Base-by-base conservation (phyloP, 2,888 invertebrate species). In the Nematopogon swammerdamellus region DNA sequence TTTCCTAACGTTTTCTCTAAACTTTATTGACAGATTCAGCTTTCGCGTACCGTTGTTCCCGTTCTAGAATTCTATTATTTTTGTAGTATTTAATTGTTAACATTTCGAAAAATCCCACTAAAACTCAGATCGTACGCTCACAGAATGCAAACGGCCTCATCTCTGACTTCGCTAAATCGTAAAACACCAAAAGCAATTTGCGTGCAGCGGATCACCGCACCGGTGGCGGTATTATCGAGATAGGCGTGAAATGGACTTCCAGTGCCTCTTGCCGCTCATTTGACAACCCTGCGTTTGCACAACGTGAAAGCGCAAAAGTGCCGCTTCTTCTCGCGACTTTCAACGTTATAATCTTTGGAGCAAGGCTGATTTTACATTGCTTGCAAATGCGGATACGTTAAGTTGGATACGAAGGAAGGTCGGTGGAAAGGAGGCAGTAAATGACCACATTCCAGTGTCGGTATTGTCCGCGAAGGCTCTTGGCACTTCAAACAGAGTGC, bases 161-260 rank as follows among this genome's bases (percentile, higher is more conserved):
- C 36, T 36, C 36, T 36, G 36, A 4, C 36, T 8, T 14, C 36
- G 36, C 36, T 10, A 14, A 45, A 64, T 72, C 72, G 71, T 75
- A 73, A 76, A 74, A 64, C 60, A 62, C 63, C 63, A 62, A 64
- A 69, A 67, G 72, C 69, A 73, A 77, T 75, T 74, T 73, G 72
- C 72, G 67, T 66, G 64, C 57, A 3, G 11, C 36, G n/a, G 36
- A 36, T 36, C 36, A 36, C 36, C n/a, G 36, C 36, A 14, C 36
- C 36, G 36, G 36, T 36, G 36, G 36, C 36, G 11, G 14, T 36
- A 36, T 14, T 25, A 14, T 14, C 36, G 36, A 36, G 36, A 36
- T 36, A 36, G 36, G 36, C 36, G 36, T 36, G 36, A 36, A 36
- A 36, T 36, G 36, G 36, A 36, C 36, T 36, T 36, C 36, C 11